phyloP scores from a whole-genome alignment of 1,140 invertebrate genomes.

The Brachionus plicatilis region DNA sequence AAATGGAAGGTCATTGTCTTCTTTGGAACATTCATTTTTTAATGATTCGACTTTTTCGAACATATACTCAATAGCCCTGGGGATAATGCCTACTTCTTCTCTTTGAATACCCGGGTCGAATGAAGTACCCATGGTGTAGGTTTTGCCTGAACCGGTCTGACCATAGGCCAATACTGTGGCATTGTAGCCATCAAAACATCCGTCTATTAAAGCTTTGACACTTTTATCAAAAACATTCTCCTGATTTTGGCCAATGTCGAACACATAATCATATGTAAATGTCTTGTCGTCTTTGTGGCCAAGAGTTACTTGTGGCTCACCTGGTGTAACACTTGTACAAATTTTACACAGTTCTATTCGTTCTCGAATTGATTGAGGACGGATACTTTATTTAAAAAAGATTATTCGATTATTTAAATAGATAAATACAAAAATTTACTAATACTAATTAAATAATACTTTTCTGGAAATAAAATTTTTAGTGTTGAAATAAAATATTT shows the following conservation, averaged over 20 bases:
- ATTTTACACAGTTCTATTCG: constrained; percentile 87
- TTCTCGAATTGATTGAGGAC: constrained; percentile 84
- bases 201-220: constrained; percentile 68
- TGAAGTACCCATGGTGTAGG: constrained; percentile 64
- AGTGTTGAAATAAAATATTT: too few species aligned
- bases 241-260: constrained; percentile 65
- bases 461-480: too few species aligned
- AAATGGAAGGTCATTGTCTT: background rate
- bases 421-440: background rate
- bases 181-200: constrained; percentile 51
- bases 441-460: background rate
- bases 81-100: constrained; percentile 28
- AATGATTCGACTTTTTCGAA: constrained; percentile 12
- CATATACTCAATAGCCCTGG: background rate
- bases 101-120: background rate
- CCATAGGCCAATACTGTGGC: constrained; percentile 65
- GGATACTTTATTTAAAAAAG: constrained; percentile 67
- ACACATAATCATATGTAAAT: constrained; percentile 83
- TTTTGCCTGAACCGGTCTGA: constrained; percentile 73
- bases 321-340: constrained; percentile 79
- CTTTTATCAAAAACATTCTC: constrained; percentile 69
- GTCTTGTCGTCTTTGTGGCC: constrained; percentile 63
- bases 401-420: background rate
- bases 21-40: constrained; percentile 22
- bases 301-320: constrained; percentile 63